Percentiles rank a stretch among this genome's conserved stretches.
Conservation (phyloP, 2,113 vertebrate species). For the Bufo bufo region DNA sequence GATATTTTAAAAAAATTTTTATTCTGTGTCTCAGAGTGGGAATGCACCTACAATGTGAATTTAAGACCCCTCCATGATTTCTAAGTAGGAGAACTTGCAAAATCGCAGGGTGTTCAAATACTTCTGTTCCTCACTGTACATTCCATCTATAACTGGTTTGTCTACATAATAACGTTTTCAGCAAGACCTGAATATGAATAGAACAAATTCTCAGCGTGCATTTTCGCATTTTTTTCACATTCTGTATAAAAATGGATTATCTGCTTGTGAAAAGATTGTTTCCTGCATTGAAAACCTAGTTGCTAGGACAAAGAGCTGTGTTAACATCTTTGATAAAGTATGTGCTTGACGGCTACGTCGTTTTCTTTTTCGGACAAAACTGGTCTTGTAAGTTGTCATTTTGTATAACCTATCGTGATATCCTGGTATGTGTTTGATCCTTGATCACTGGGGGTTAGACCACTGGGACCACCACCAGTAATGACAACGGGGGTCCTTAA, state of each 20-base stretch:
- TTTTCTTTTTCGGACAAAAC: background rate
- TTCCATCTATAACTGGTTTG: conserved; percentile 38
- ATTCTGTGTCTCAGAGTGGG: no score
- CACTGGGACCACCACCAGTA: no score
- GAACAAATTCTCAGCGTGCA: background rate
- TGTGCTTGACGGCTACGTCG: background rate
- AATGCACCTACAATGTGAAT: no score
- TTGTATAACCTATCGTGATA: no score
- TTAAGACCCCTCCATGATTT: no score
- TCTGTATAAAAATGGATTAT: background rate
- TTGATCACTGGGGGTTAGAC: no score
- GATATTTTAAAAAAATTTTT: no score
- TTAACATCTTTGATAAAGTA: background rate
- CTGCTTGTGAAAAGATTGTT: background rate
- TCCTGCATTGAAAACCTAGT: background rate
- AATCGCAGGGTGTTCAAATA: no score
- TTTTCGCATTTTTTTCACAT: background rate
- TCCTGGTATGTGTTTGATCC: no score
- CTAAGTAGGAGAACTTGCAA: no score
- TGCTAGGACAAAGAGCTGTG: background rate
- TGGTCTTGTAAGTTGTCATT: no score
- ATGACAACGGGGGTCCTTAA: no score
- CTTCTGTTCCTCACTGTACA: background rate
- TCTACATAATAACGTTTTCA: conserved; percentile 4
- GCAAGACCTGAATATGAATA: background rate